phyloP scores from a whole-genome alignment of 2,797 vertebrate genomes.

The Triplophysa bombifrons region DNA sequence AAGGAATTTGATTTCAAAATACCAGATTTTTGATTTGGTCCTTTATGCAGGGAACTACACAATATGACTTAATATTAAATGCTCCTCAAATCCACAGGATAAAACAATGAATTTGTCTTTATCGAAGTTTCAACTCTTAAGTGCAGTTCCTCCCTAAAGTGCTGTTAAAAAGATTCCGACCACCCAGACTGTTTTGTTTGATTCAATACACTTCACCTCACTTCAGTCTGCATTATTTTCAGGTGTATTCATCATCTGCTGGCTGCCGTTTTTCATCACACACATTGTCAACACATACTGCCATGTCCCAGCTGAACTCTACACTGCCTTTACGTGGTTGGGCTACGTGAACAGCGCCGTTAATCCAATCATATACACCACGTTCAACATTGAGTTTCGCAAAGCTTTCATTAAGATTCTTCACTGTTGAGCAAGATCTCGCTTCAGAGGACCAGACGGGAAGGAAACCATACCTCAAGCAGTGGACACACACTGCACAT shows the following conservation, averaged over 20 bases:
- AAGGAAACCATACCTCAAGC: slow-evolving; percentile 35
- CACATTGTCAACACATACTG: slow-evolving; percentile 98
- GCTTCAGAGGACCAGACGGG: neutral
- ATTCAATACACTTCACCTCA: slow-evolving; percentile 1
- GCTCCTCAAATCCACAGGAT: neutral
- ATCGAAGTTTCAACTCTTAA: neutral
- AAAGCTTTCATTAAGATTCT: slow-evolving; percentile 99
- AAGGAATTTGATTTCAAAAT: too few relatives aligned
- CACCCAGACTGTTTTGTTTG: neutral
- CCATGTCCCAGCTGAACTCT: slow-evolving; percentile 89
- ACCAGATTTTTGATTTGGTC: too few relatives aligned
- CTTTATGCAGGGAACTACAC: neutral
- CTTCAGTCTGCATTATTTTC: slow-evolving; percentile 49
- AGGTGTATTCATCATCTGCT: slow-evolving; percentile 99
- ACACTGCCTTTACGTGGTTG: slow-evolving; percentile 97
- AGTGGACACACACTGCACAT: slow-evolving; percentile 3
- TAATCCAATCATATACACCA: slow-evolving; percentile 99
- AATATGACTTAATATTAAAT: neutral
- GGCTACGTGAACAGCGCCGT: slow-evolving; percentile 98
- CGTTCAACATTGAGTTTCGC: slow-evolving; percentile 97
- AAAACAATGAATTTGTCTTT: neutral
- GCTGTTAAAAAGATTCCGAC: neutral
- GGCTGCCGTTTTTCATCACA: slow-evolving; percentile 99
- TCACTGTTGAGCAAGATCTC: slow-evolving; percentile 82
- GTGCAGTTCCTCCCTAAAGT: neutral